A percentile compares a stretch with the other conserved stretches of the same genome.
These are phyloP conservation scores for Brachionus manjavacas DNA, from an alignment of 1,140 invertebrate genomes.

Conservation along the genomic window DNA sequence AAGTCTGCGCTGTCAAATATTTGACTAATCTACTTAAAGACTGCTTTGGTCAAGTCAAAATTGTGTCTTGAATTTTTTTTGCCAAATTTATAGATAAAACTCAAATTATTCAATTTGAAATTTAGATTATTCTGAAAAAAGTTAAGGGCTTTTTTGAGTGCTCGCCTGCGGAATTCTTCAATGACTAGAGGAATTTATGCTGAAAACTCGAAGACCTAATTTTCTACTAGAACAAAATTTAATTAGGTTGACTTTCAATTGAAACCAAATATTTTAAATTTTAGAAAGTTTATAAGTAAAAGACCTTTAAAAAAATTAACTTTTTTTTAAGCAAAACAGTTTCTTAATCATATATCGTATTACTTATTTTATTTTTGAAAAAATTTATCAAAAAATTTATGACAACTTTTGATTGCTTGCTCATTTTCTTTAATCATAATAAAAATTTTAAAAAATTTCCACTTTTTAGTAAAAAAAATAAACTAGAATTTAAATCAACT, in stretches of 20 bases:
- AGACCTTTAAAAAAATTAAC: neutral
- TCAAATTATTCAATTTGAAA: neutral
- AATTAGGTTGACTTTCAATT: neutral
- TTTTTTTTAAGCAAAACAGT: neutral
- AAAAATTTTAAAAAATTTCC: neutral
- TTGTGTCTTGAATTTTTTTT: neutral
- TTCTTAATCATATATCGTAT: neutral
- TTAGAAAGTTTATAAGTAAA: neutral
- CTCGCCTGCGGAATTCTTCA: neutral
- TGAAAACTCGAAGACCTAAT: neutral
- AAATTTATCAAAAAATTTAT: neutral
- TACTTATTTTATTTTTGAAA: neutral
- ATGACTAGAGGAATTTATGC: neutral
- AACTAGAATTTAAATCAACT: neutral
- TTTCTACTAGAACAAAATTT: neutral
- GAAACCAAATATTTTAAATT: neutral
- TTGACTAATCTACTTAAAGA: neutral
- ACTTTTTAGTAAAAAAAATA: neutral
- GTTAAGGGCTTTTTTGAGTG: neutral
- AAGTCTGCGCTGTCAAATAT: neutral
- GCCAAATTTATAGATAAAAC: neutral
- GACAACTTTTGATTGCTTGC: neutral
- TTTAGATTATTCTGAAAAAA: neutral
- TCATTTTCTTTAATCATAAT: neutral
- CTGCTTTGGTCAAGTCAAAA: neutral